Evolutionary conservation across 2,888 invertebrate genomes (phyloP).

Genomic region (Lasioglossum lativentre): DNA sequence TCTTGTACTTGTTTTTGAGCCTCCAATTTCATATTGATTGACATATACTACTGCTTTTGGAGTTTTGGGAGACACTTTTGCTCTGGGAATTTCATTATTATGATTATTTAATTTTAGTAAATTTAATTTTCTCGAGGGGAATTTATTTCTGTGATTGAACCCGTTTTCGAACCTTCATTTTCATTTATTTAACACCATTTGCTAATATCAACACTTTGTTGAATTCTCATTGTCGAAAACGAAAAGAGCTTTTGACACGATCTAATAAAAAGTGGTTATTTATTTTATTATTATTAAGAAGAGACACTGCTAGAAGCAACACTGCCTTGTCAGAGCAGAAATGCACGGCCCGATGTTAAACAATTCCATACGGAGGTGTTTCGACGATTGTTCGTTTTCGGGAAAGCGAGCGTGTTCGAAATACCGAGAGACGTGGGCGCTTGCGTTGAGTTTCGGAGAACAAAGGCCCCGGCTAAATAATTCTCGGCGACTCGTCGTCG

Average conservation of each 20-base stretch:
- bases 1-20: neutral
- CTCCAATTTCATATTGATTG: neutral
- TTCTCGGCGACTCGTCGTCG: conserved; percentile 46
- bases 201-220: no score
- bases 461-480: conserved; percentile 56
- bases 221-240: no score
- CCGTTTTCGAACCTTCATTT: neutral
- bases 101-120: no score
- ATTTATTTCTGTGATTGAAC: neutral
- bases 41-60: neutral
- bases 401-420: neutral
- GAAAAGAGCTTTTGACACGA: no score
- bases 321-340: neutral
- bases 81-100: no score
- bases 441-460: conserved; percentile 12
- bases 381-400: neutral
- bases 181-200: no score
- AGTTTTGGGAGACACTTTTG: neutral
- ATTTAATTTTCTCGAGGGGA: no score
- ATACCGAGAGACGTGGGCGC: neutral
- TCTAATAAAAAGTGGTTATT: neutral
- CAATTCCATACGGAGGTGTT: neutral
- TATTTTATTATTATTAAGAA: neutral
- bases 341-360: neutral
- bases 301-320: neutral